These are phyloP conservation scores for Spheniscus mendiculus DNA, from an alignment of 2,113 vertebrate genomes.

Conservation along the genomic window DNA sequence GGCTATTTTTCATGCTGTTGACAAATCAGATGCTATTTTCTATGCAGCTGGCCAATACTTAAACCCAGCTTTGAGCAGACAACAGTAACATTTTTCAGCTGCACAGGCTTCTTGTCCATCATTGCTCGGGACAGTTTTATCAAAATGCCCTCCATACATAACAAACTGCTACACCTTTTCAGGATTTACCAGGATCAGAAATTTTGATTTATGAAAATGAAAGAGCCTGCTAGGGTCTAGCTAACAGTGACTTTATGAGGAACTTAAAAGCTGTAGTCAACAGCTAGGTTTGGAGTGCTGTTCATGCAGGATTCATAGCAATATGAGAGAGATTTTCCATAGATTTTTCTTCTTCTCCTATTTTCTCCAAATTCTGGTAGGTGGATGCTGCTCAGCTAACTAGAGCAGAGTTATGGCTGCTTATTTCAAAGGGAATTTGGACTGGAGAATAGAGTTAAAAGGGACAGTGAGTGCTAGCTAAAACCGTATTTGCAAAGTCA, in stretches of 20 bases:
- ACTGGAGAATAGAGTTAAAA: background rate
- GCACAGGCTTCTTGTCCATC: background rate
- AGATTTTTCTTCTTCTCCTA: background rate
- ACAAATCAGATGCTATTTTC: conserved; percentile 3
- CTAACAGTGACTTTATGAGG: background rate
- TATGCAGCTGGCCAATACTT: background rate
- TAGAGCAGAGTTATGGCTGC: background rate
- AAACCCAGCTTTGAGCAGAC: background rate
- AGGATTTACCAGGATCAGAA: background rate
- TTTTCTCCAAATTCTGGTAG: background rate
- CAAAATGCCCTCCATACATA: background rate
- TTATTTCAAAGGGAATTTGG: background rate
- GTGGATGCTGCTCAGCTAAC: background rate
- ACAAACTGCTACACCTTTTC: background rate
- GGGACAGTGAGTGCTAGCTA: background rate
- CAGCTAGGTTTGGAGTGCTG: background rate
- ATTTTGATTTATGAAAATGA: background rate
- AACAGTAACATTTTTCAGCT: background rate
- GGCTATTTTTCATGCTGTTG: background rate
- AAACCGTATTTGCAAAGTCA: background rate
- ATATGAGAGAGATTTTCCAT: background rate
- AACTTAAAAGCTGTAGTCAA: background rate
- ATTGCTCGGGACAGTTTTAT: background rate
- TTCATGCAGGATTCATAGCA: background rate
- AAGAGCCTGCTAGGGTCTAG: background rate